Conservation (phyloP, 1,140 invertebrate species). For the Aphaenogaster ashmeadi region DNA sequence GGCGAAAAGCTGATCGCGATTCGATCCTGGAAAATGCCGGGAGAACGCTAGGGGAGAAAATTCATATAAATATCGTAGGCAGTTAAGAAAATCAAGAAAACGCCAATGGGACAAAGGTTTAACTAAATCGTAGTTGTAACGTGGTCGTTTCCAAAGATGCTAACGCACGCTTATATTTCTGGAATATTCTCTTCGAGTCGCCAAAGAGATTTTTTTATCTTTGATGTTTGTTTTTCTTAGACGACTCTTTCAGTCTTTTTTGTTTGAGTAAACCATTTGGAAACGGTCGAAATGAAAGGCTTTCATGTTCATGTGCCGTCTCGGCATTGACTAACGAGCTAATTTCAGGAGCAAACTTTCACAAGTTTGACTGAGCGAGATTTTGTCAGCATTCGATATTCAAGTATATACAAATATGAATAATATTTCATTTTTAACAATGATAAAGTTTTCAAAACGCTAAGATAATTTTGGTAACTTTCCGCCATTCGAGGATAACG, state of each 20-base stretch:
- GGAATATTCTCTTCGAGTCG: constrained; percentile 4
- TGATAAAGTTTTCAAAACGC: background rate
- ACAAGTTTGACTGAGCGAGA: background rate
- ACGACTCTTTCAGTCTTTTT: background rate
- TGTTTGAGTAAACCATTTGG: constrained; percentile 43
- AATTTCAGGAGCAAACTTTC: background rate
- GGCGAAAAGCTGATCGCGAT: constrained; percentile 54
- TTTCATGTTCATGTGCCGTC: background rate
- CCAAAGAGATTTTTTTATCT: background rate
- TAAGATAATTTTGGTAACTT: background rate
- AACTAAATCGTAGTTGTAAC: background rate
- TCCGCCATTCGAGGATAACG: background rate
- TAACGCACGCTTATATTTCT: constrained; percentile 4
- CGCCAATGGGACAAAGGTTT: background rate
- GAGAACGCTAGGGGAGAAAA: background rate
- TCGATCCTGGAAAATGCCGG: constrained; percentile 21
- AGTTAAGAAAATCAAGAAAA: background rate
- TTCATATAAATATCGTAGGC: constrained; percentile 45
- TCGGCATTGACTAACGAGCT: background rate
- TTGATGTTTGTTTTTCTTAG: background rate
- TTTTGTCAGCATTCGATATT: background rate
- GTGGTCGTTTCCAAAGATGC: background rate
- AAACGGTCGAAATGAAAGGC: constrained; percentile 21
- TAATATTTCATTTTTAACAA: background rate
- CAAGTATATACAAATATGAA: background rate